Evolutionary conservation across 2,113 vertebrate species (phyloP), one percentile per base, ranked within the genome.

Genomic region (Actinemys pallida): DNA sequence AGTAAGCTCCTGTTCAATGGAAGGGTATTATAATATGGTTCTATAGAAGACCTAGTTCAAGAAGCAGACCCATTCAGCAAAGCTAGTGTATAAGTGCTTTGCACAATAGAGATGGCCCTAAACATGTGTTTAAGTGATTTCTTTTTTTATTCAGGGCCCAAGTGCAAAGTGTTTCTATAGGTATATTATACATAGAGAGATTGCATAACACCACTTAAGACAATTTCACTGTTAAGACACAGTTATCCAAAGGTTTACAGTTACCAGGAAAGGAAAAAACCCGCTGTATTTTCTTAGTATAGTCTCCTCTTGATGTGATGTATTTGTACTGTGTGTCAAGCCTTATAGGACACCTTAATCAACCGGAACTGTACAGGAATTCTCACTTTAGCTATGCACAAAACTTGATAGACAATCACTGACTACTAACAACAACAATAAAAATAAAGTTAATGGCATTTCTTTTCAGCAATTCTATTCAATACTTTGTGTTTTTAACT

Each of bases 31-130:
- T 20, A 93, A 2, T 12, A 79, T 81, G 3, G 2, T 47, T 8
- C 31, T 83, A 53, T 31, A 56, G 3, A 17, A 10, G 4, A 19
- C 22, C 16, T 17, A 69, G 16, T 69, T n/a, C 3, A n/a, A 69
- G 16, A 69, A 47, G 5, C 3, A 53, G 27, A 2, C 27, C 1
- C 52, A 29, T 25, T 19, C 35, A 80, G 5, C 14, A n/a, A 89
- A 69, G 29, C 29, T 24, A 17, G 7, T 13, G n/a, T 2, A 0
- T 42, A 39, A 65, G 5, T 3, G 16, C 4, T 29, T 90, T 79
- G 1, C 0, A 1, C 6, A 29, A 57, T 0, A 50, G 13, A 35
- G 13, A 4, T 82, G 47, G 29, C 62, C 1, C 2, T 0, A 4
- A 2, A 17, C 20, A 75, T 19, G 2, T 2, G 0, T 13, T 57